Percentiles rank a stretch among this genome's conserved stretches.
Evolutionary conservation across 2,888 invertebrate genomes (phyloP).

Genomic region (Parnassius glacialis): DNA sequence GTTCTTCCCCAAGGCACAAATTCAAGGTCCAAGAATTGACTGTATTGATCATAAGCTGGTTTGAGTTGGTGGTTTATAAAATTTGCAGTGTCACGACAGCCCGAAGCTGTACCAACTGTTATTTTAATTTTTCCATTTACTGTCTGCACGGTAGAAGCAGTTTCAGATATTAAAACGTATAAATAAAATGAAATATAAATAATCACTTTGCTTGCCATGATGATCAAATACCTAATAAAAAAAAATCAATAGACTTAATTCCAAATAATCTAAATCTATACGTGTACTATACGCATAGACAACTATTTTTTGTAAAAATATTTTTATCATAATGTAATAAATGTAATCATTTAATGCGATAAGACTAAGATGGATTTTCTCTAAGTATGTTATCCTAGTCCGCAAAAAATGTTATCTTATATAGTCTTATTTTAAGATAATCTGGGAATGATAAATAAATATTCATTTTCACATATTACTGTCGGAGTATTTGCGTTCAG

Average conservation of each 20-base stretch:
- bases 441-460: no score
- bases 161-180: neutral
- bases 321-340: neutral
- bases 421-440: no score
- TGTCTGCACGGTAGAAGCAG: slow-evolving; percentile 36
- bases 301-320: neutral
- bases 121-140: slow-evolving; percentile 62
- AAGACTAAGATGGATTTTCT: slow-evolving; percentile 3
- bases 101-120: slow-evolving; percentile 56
- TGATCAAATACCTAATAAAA: neutral
- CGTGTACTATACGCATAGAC: neutral
- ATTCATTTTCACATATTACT: no score
- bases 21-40: slow-evolving; percentile 57
- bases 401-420: no score
- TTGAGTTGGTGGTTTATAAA: slow-evolving; percentile 51
- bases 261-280: neutral
- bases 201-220: slow-evolving; percentile 3
- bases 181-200: neutral
- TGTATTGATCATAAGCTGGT: slow-evolving; percentile 51
- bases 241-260: neutral
- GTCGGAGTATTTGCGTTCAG: no score
- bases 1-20: slow-evolving; percentile 73
- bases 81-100: slow-evolving; percentile 54
- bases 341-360: slow-evolving; percentile 4
- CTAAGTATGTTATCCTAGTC: no score